Conservation (phyloP, 1,140 invertebrate genomes). For the Penaeus chinensis region DNA sequence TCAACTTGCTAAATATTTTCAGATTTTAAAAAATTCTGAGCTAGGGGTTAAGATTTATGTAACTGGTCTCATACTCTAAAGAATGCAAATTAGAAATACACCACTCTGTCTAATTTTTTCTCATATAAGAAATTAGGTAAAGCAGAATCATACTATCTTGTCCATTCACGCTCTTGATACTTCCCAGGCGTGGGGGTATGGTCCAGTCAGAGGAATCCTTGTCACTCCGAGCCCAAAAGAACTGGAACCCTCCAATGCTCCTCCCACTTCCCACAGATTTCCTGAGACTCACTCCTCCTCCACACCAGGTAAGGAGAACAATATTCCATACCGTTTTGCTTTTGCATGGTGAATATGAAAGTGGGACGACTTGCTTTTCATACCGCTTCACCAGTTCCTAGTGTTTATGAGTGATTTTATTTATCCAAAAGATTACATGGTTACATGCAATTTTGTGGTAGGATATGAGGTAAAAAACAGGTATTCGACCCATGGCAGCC, state of each 20-base stretch:
- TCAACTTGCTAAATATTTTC: too few species aligned
- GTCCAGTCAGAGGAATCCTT: constrained; percentile 46
- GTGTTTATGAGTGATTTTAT: too few species aligned
- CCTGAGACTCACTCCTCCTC: constrained; percentile 73
- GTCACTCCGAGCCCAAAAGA: constrained; percentile 68
- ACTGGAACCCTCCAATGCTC: constrained; percentile 86
- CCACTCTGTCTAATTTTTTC: neutral
- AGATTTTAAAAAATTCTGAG: too few species aligned
- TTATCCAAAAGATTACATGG: too few species aligned
- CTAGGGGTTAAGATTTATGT: neutral
- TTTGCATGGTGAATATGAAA: neutral
- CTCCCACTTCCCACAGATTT: constrained; percentile 85
- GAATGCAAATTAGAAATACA: neutral
- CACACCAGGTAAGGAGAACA: constrained; percentile 52
- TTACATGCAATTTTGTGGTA: too few species aligned
- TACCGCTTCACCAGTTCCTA: too few species aligned
- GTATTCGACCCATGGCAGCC: too few species aligned
- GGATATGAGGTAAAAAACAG: too few species aligned
- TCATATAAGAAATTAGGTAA: neutral
- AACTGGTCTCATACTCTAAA: neutral
- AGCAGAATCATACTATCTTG: neutral
- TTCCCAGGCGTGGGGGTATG: constrained; percentile 38
- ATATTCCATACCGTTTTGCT: neutral
- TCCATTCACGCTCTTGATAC: neutral
- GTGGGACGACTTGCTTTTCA: neutral